phyloP scores from a whole-genome alignment of 2,797 vertebrate species.

The Chrosomus eos region DNA sequence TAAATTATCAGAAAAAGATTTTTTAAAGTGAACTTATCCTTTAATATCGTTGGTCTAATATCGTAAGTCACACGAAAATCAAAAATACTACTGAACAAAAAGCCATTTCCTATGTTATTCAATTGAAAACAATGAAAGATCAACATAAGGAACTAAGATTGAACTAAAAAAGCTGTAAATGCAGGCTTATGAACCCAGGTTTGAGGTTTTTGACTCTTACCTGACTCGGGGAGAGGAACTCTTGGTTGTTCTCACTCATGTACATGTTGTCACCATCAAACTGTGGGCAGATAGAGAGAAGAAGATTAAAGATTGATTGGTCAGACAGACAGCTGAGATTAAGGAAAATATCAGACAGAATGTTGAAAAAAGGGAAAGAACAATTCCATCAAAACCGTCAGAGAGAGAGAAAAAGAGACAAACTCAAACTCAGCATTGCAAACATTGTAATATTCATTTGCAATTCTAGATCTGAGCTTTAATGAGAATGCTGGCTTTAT shows the following conservation, averaged over 20 bases:
- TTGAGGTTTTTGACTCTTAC: conserved; percentile 67
- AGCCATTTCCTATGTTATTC: background rate
- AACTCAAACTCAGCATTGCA: too few species aligned
- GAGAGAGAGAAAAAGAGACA: background rate
- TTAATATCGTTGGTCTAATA: background rate
- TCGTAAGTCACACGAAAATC: background rate
- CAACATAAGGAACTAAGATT: background rate
- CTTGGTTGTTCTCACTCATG: conserved; percentile 96
- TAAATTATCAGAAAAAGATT: too few species aligned
- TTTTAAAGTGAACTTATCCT: too few species aligned
- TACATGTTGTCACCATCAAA: conserved; percentile 99
- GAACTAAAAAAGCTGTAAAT: background rate
- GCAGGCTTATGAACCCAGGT: background rate
- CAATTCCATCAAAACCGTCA: conserved; percentile 28
- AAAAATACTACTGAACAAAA: background rate
- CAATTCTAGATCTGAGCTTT: background rate
- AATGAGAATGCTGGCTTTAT: background rate
- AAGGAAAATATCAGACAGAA: conserved; percentile 47
- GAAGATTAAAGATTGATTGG: conserved; percentile 47
- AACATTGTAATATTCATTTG: background rate
- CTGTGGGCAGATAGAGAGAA: conserved; percentile 77
- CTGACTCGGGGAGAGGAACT: conserved; percentile 95
- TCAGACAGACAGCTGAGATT: conserved; percentile 36
- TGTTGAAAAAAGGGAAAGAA: conserved; percentile 21
- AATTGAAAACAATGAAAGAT: background rate